Evolutionary conservation across 2,113 vertebrate genomes (phyloP).

Genomic region (Istiophorus platypterus): DNA sequence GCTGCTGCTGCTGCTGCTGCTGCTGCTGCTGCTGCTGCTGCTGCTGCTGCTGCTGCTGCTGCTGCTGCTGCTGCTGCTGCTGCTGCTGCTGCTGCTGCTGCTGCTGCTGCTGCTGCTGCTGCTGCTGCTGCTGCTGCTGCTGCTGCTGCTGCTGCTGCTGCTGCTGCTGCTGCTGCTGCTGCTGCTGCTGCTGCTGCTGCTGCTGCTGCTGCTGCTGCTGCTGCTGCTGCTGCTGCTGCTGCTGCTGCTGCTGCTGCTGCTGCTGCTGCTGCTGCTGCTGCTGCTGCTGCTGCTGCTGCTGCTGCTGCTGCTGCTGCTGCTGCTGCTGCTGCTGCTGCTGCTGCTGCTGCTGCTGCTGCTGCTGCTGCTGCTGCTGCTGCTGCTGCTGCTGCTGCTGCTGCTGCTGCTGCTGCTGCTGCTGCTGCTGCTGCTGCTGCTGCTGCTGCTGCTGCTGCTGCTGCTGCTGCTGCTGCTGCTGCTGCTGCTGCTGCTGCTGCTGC

Average conservation of each 20-base stretch:
- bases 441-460: slow-evolving; percentile 46
- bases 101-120: slow-evolving; percentile 47
- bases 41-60: slow-evolving; percentile 43
- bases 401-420: slow-evolving; percentile 43
- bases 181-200: slow-evolving; percentile 45
- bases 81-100: slow-evolving; percentile 46
- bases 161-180: slow-evolving; percentile 42
- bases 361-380: slow-evolving; percentile 45
- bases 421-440: slow-evolving; percentile 43
- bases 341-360: slow-evolving; percentile 42
- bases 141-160: slow-evolving; percentile 44
- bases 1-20: slow-evolving; percentile 45
- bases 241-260: slow-evolving; percentile 43
- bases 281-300: slow-evolving; percentile 47
- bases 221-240: slow-evolving; percentile 43
- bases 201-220: slow-evolving; percentile 41
- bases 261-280: slow-evolving; percentile 46
- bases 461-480: slow-evolving; percentile 47
- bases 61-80: slow-evolving; percentile 43
- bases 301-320: slow-evolving; percentile 46
- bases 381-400: slow-evolving; percentile 41
- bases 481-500: slow-evolving; percentile 46
- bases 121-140: slow-evolving; percentile 46
- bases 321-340: slow-evolving; percentile 44
- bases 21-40: slow-evolving; percentile 41